Percentiles rank a stretch among this genome's conserved stretches.
phyloP scores from a whole-genome alignment of 2,888 invertebrate genomes.

The Hirudinaria manillensis region DNA sequence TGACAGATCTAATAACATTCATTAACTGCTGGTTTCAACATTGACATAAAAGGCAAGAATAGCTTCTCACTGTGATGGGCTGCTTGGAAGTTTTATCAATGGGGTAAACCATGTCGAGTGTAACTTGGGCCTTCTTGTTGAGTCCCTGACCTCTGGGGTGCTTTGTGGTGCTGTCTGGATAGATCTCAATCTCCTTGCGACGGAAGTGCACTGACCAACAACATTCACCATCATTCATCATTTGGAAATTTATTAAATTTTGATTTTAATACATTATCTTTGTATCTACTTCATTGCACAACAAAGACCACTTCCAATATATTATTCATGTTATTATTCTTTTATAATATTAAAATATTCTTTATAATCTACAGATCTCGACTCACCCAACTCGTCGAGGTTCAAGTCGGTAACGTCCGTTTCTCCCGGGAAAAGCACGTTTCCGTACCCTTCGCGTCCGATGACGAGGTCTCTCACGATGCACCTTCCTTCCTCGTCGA shows the following conservation, averaged over 20 bases:
- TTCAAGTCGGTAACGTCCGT: slow-evolving; percentile 79
- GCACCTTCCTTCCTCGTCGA: slow-evolving; percentile 69
- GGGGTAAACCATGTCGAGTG: slow-evolving; percentile 90
- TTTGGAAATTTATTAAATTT: too few relatives aligned
- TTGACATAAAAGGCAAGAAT: neutral
- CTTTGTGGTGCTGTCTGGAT: slow-evolving; percentile 81
- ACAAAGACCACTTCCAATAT: too few relatives aligned
- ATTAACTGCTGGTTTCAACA: too few relatives aligned
- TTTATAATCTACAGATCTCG: neutral
- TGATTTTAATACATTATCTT: too few relatives aligned
- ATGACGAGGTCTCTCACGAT: slow-evolving; percentile 79
- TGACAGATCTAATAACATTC: too few relatives aligned
- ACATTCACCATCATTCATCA: slow-evolving; percentile 64
- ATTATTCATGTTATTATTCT: too few relatives aligned
- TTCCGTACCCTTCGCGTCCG: slow-evolving; percentile 82
- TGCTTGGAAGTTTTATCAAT: slow-evolving; percentile 65
- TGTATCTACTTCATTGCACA: too few relatives aligned
- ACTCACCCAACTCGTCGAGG: slow-evolving; percentile 73
- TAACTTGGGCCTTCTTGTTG: slow-evolving; percentile 78
- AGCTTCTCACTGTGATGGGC: slow-evolving; percentile 64
- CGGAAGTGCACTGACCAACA: slow-evolving; percentile 78
- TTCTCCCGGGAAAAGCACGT: slow-evolving; percentile 74
- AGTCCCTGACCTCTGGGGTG: slow-evolving; percentile 80
- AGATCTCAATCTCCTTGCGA: slow-evolving; percentile 87
- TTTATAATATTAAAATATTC: too few relatives aligned